A percentile compares a stretch with the other conserved stretches of the same genome.
These are phyloP conservation scores for Falcaria lacertinaria DNA, from an alignment of 2,888 invertebrate species.

Conservation along the genomic window DNA sequence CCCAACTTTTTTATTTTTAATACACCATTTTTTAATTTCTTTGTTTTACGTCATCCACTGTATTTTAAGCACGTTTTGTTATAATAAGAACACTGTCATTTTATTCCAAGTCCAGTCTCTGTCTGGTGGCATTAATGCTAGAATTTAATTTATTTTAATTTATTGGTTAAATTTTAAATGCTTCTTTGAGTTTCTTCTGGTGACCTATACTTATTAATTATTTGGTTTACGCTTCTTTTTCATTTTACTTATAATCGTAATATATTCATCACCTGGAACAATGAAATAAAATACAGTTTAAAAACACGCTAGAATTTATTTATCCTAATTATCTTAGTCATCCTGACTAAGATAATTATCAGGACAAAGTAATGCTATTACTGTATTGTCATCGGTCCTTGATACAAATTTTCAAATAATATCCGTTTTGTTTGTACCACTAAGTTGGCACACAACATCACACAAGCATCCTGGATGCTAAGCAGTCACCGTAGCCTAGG, in stretches of 20 bases:
- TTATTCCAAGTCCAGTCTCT: conserved; percentile 52
- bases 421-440: too few relatives aligned
- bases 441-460: too few relatives aligned
- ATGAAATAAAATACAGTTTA: conserved; percentile 23
- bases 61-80: conserved; percentile 18
- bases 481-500: too few relatives aligned
- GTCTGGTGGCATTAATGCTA: conserved; percentile 48
- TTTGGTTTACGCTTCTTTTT: conserved; percentile 71
- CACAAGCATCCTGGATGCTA: too few relatives aligned
- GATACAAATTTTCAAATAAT: too few relatives aligned
- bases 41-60: conserved; percentile 16
- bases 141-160: conserved; percentile 24
- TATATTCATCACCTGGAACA: conserved; percentile 47
- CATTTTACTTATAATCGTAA: conserved; percentile 48
- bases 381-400: too few relatives aligned
- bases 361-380: too few relatives aligned
- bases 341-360: too few relatives aligned
- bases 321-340: too few relatives aligned
- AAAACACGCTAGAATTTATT: too few relatives aligned
- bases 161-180: conserved; percentile 20
- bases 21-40: conserved; percentile 22
- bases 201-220: conserved; percentile 19
- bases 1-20: conserved; percentile 42
- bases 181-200: conserved; percentile 15
- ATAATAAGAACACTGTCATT: conserved; percentile 16